Evolutionary conservation across 1,140 invertebrate species (phyloP).

Genomic region (Cataglyphis hispanica): DNA sequence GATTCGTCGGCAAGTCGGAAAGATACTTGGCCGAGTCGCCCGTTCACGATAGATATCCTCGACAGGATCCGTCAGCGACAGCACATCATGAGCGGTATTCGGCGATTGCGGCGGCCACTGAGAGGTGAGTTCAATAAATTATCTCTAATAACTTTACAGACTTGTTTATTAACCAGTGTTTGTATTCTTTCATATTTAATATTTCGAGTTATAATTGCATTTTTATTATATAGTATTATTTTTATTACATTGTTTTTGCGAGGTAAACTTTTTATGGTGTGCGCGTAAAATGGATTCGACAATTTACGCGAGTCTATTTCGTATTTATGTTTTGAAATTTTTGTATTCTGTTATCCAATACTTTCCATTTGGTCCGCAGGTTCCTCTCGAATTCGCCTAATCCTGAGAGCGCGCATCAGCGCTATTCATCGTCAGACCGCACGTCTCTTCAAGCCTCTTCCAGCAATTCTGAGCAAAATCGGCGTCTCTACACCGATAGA

Average conservation of each 20-base stretch:
- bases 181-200: no score
- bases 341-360: background rate
- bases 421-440: constrained; percentile 82
- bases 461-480: constrained; percentile 43
- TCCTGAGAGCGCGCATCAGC: constrained; percentile 79
- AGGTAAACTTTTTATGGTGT: no score
- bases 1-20: constrained; percentile 77
- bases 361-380: background rate
- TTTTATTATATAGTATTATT: no score
- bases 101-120: constrained; percentile 72
- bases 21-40: constrained; percentile 78
- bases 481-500: constrained; percentile 73
- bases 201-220: background rate
- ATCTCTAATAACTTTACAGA: background rate
- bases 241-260: no score
- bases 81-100: constrained; percentile 79
- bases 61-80: constrained; percentile 63
- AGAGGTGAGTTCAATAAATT: constrained; percentile 67
- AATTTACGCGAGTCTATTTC: no score
- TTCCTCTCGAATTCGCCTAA: constrained; percentile 81
- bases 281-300: no score
- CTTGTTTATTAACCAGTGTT: background rate
- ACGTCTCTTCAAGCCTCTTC: constrained; percentile 66
- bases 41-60: constrained; percentile 80
- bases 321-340: no score